Evolutionary conservation across 2,797 vertebrate species (phyloP), one percentile per base, ranked within the genome.

Genomic region (Threskiornis aethiopicus): DNA sequence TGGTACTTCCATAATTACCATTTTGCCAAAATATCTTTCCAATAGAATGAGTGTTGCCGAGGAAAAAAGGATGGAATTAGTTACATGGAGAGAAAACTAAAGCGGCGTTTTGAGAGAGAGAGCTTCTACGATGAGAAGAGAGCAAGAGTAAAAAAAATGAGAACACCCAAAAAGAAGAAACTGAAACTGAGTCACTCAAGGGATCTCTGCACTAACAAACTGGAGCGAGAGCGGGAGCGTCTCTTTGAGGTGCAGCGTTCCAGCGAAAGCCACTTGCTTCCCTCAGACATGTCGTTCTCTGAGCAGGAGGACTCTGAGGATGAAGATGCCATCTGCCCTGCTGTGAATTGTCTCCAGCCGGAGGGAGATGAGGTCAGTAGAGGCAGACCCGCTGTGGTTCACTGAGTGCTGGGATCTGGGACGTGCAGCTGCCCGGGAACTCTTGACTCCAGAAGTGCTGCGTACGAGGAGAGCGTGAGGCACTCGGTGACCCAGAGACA

Each of bases 321-420:
- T 64, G 99, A 99, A 88, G 99, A 98, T 94, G 99, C 99, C 39
- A 97, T 99, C 98, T 99, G 99, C 95, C 99, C 99, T 11, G 99
- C 99, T 58, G 98, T 98, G 17, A 99, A 98, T 93, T 99, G 99
- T 97, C 98, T 99, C 95, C 99, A 99, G 97, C 99, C 99, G 16
- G 99, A 99, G 98, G 99, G 99, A 37, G 99, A 99, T 44, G 99
- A 99, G 99, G 99, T 99, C 79, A 92, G 98, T 97, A 73, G 95
- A 71, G 66, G 26, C 41, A 33, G 47, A 29, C 9, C 28, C 3
- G 0, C 44, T 1, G 2, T 1, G 28, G 9, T 2, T 6, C 10
- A 31, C 29, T 1, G 6, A 10, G 11, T 8, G 65, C 65, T 72
- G 81, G 58, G 42, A 6, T 42, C 20, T 28, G 6, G 73, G 57